phyloP scores from a whole-genome alignment of 2,888 invertebrate species.

The Drymonia ruficornis region DNA sequence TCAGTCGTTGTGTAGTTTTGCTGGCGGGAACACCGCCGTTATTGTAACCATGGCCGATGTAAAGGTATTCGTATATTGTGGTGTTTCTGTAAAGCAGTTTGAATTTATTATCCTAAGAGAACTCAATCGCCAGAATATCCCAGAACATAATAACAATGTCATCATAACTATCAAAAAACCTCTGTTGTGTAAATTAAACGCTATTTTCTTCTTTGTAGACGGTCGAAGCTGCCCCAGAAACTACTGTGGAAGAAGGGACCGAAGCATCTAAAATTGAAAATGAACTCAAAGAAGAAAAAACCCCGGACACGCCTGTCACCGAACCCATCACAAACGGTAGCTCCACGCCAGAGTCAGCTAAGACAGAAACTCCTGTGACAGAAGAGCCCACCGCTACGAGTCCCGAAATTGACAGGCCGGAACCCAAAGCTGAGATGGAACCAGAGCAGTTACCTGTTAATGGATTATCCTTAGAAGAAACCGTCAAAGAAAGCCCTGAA shows the following conservation, averaged over 20 bases:
- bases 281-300: conserved; percentile 70
- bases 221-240: conserved; percentile 66
- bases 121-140: too few species aligned
- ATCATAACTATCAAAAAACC: too few species aligned
- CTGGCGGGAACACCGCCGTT: conserved; percentile 37
- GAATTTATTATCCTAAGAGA: too few species aligned
- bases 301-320: conserved; percentile 79
- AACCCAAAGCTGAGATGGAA: conserved; percentile 50
- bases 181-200: conserved; percentile 7
- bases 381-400: conserved; percentile 40
- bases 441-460: conserved; percentile 74
- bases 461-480: conserved; percentile 70
- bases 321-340: conserved; percentile 79
- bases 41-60: conserved; percentile 62
- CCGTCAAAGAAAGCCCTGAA: conserved; percentile 55
- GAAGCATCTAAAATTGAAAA: conserved; percentile 60
- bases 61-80: conserved; percentile 49
- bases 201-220: conserved; percentile 58
- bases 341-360: conserved; percentile 71
- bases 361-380: conserved; percentile 48
- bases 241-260: conserved; percentile 56
- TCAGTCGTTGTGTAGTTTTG: conserved; percentile 60
- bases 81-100: not conserved
- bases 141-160: too few species aligned
- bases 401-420: conserved; percentile 51